phyloP scores from a whole-genome alignment of 2,113 vertebrate species.

The Oryzias woworae region DNA sequence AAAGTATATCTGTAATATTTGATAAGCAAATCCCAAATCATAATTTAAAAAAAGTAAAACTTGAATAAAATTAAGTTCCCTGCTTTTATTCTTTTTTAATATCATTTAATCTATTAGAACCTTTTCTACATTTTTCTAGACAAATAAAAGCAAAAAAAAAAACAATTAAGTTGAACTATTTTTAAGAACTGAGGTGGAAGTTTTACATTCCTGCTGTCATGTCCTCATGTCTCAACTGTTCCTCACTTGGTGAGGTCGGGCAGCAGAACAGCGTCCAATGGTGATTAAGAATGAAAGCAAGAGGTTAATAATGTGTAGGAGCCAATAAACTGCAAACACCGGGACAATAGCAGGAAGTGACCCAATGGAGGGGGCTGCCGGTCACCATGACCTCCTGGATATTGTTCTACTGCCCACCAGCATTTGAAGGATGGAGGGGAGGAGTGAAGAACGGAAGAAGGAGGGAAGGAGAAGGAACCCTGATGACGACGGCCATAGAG shows the following conservation, averaged over 20 bases:
- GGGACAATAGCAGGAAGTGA: constrained; percentile 73
- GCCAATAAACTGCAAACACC: constrained; percentile 49
- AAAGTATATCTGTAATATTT: not conserved
- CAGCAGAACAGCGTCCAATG: constrained; percentile 6
- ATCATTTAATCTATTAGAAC: not conserved
- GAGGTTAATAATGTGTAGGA: constrained; percentile 54
- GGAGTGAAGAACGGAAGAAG: constrained; percentile 39
- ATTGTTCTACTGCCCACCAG: constrained; percentile 64
- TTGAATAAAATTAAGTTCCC: not conserved
- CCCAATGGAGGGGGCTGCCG: constrained; percentile 59
- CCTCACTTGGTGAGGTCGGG: constrained; percentile 22
- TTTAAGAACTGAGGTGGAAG: constrained; percentile 13
- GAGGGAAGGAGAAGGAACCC: constrained; percentile 6
- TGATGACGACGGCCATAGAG: constrained; percentile 21
- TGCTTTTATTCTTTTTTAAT: not conserved
- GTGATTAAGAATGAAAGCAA: constrained; percentile 44
- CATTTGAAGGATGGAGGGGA: constrained; percentile 62
- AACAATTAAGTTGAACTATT: not conserved
- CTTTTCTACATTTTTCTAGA: constrained; percentile 6
- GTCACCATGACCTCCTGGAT: constrained; percentile 68
- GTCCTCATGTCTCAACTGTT: constrained; percentile 27
- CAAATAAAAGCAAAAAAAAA: not conserved
- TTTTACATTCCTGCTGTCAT: constrained; percentile 28
- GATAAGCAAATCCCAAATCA: not conserved
- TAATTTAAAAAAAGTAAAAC: not conserved